These are phyloP conservation scores for Cephalopachus bancanus DNA, from an alignment of 2,797 vertebrate genomes.

Conservation along the genomic window DNA sequence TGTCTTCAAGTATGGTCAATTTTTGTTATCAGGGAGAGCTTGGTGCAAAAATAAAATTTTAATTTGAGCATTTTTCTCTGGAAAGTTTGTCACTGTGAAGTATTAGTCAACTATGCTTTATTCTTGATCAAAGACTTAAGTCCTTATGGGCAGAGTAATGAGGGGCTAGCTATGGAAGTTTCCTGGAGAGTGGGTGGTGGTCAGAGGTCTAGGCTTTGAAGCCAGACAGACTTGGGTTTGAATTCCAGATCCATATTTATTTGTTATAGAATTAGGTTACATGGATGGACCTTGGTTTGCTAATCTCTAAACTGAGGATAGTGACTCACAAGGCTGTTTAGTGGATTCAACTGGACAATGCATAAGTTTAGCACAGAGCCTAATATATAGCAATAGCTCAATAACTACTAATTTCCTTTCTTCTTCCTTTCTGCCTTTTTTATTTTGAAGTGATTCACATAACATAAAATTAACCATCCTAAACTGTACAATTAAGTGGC, in stretches of 20 bases:
- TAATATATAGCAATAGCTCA: conserved; percentile 31
- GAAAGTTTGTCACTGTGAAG: neutral
- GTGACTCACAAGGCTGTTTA: neutral
- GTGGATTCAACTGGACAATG: conserved; percentile 27
- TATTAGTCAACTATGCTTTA: neutral
- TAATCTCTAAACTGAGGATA: conserved; percentile 38
- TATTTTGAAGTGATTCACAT: conserved; percentile 1
- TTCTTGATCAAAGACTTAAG: neutral
- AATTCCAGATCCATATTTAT: conserved; percentile 19
- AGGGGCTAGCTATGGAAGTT: neutral
- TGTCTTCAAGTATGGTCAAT: neutral
- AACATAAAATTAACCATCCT: conserved; percentile 27
- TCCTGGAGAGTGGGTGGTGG: neutral
- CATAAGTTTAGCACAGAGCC: neutral
- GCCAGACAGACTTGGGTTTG: conserved; percentile 23
- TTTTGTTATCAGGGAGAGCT: neutral
- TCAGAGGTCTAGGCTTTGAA: neutral
- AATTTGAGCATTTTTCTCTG: conserved; percentile 33
- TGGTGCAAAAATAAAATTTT: conserved; percentile 45
- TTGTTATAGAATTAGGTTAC: conserved; percentile 12
- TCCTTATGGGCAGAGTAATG: neutral
- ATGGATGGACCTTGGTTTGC: neutral
- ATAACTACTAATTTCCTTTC: conserved; percentile 24
- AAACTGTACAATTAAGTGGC: conserved; percentile 10
- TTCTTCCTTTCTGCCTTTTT: neutral